These are phyloP conservation scores for Pangasianodon gigas DNA, from an alignment of 2,113 vertebrate genomes.

Conservation along the genomic window DNA sequence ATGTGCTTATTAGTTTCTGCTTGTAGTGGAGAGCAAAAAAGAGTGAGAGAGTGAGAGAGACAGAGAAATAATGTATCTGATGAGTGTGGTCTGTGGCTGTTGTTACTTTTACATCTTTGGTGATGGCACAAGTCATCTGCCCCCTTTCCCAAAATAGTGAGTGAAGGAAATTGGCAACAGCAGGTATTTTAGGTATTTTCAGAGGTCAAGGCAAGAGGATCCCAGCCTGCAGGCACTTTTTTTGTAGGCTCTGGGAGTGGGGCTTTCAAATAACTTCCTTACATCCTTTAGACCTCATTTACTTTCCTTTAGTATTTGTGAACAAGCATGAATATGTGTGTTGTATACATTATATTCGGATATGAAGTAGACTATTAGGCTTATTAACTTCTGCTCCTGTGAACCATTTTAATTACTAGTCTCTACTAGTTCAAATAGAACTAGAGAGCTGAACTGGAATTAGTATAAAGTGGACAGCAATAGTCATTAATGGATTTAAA, in stretches of 20 bases:
- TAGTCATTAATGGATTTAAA: not conserved
- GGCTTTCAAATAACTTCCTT: not conserved
- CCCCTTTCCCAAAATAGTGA: not conserved
- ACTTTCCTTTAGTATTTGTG: not conserved
- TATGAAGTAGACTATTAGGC: not conserved
- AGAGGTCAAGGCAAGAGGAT: not conserved
- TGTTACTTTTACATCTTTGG: not conserved
- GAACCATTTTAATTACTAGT: constrained; percentile 38
- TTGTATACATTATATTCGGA: not conserved
- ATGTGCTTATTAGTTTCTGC: not conserved
- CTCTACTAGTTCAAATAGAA: constrained; percentile 18
- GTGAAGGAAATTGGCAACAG: not conserved
- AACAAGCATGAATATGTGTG: not conserved
- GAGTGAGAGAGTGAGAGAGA: too few species aligned
- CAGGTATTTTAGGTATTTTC: not conserved
- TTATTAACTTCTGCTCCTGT: constrained; percentile 28
- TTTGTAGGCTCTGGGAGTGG: not conserved
- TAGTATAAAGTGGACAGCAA: not conserved
- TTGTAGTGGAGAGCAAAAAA: not conserved
- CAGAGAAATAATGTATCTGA: not conserved
- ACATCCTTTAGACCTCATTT: not conserved
- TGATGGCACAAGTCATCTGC: not conserved
- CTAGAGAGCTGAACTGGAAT: not conserved
- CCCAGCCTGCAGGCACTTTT: not conserved
- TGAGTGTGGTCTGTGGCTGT: not conserved